A percentile compares a stretch with the other conserved stretches of the same genome.
Evolutionary conservation across 2,797 vertebrate genomes (phyloP).

Genomic region (Acropternis orthonyx): DNA sequence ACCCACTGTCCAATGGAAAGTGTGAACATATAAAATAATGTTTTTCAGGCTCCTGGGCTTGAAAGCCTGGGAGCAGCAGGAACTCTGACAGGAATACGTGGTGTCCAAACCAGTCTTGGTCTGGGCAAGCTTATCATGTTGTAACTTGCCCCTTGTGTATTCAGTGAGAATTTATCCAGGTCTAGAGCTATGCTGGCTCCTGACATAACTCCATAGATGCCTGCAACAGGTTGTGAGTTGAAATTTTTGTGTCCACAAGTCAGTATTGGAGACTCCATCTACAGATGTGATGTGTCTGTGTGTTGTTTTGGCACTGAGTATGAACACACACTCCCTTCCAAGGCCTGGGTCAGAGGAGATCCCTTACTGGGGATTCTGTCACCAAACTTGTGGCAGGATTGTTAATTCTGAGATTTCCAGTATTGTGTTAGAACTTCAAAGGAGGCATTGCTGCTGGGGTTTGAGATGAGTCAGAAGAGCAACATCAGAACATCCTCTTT

Average conservation of each 20-base stretch:
- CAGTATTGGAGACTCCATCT: rapidly evolving
- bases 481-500: not conserved
- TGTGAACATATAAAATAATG: not conserved
- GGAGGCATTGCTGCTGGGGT: not conserved
- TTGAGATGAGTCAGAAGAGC: not conserved
- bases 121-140: not conserved
- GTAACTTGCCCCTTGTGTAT: not conserved
- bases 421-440: not conserved
- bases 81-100: not conserved
- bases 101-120: not conserved
- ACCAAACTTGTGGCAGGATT: not conserved
- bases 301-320: not conserved
- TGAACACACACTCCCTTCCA: not conserved
- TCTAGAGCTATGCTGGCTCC: not conserved
- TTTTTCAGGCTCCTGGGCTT: not conserved
- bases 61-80: not conserved
- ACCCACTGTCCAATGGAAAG: not conserved
- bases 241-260: not conserved
- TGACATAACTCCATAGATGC: not conserved
- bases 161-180: not conserved
- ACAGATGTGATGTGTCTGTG: not conserved
- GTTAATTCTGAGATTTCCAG: not conserved
- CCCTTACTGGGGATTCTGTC: not conserved
- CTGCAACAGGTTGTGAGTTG: not conserved
- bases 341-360: not conserved